Evolutionary conservation across 2,888 invertebrate genomes (phyloP), one percentile per base, ranked within the genome.

Genomic region (Sesia apiformis): DNA sequence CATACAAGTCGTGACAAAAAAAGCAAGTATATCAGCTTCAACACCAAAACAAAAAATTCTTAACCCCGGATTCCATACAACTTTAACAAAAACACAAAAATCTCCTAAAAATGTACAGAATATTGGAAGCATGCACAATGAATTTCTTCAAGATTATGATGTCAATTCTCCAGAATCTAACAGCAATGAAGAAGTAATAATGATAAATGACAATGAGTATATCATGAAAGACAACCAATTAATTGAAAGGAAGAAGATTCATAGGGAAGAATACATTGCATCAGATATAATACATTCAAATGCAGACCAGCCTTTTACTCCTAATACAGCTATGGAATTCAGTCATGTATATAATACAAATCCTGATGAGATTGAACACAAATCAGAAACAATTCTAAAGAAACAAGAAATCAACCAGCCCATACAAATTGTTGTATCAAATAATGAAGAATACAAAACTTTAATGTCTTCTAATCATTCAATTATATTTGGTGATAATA

Each of bases 131-230:
- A 63, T 70, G 52, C 65, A 69, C 50, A 69, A 58, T 63, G 77
- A 81, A 55, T 72, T 65, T 57, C 59, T 70, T 58, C 74, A 74
- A 66, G 74, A 79, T 52, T 61, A 62, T 1, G 62, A 62, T 59
- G 60, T 64, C 51, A 55, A 64, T 52, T 58, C 64, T 49, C 51
- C 57, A 56, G 59, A 65, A 53, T 58, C 64, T 51, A 65, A 60
- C 56, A 63, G 66, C 43, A 63, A 71, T 59, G 81, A 84, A 42
- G 81, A 83, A 64, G 73, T 84, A 61, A 77, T 92, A 50, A 80
- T 92, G 38, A 81, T 92, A 57, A 92, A 93, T 64, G 91, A 93
- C 50, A 89, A 86, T 66, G 92, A 92, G 73, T 92, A 90, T 65
- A 81, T 92, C 57, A 72, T 92, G 63, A 81, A 70, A 63, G 72